Percentiles rank a stretch among this genome's conserved stretches.
phyloP scores from a whole-genome alignment of 2,113 vertebrate species.

The Thomomys bottae region DNA sequence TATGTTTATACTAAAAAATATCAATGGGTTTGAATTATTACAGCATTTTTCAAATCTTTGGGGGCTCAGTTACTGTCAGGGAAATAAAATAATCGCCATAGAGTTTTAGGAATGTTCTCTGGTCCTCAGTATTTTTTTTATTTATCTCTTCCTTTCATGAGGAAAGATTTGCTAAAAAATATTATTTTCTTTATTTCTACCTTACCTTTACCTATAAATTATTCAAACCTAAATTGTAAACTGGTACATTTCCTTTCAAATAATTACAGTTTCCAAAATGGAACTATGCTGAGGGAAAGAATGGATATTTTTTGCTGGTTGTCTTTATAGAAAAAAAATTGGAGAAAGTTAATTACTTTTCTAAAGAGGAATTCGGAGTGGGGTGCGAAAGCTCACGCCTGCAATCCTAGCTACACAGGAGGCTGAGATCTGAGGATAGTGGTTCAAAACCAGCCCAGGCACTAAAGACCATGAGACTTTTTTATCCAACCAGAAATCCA shows the following conservation, averaged over 20 bases:
- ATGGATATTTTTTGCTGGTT: conserved; percentile 42
- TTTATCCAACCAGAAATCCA: too few relatives aligned
- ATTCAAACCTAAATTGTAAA: not conserved
- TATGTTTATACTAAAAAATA: conserved; percentile 56
- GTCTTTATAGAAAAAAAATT: conserved; percentile 28
- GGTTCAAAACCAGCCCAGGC: too few relatives aligned
- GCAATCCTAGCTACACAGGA: too few relatives aligned
- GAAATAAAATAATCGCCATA: too few relatives aligned
- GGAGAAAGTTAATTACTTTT: not conserved
- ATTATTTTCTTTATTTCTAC: conserved; percentile 32
- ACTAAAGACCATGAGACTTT: too few relatives aligned
- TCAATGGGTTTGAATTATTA: conserved; percentile 31
- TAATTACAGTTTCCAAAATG: conserved; percentile 29
- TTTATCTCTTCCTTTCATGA: not conserved
- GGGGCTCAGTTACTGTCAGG: not conserved
- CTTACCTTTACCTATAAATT: not conserved
- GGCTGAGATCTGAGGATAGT: too few relatives aligned
- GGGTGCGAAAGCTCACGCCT: too few relatives aligned
- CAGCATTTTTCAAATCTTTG: conserved; percentile 34
- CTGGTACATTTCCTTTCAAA: conserved; percentile 36
- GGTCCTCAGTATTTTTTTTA: not conserved
- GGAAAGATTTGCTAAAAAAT: not conserved
- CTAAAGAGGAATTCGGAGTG: too few relatives aligned
- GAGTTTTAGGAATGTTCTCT: not conserved
- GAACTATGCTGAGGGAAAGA: not conserved